phyloP scores from a whole-genome alignment of 1,140 invertebrate species.

The Vanessa tameamea region DNA sequence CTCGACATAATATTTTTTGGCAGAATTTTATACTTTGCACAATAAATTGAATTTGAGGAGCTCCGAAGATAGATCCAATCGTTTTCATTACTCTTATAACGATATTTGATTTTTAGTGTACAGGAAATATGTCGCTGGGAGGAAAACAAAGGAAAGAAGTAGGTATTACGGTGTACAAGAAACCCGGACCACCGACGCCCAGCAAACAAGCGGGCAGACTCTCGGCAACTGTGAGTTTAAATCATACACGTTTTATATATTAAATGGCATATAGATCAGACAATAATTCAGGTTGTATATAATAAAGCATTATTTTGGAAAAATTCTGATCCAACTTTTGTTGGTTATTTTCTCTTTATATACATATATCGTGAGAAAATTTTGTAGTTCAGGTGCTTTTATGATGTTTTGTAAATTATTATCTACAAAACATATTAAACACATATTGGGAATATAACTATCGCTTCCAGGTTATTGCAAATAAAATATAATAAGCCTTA shows the following conservation, averaged over 20 bases:
- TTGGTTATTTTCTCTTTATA: too few relatives aligned
- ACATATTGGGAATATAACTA: too few relatives aligned
- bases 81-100: background rate
- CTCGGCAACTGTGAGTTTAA: conserved; percentile 76
- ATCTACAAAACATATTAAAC: too few relatives aligned
- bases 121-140: conserved; percentile 45
- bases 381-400: too few relatives aligned
- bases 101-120: conserved; percentile 39
- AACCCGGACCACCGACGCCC: conserved; percentile 90
- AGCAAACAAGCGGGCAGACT: conserved; percentile 89
- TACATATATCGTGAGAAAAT: too few relatives aligned
- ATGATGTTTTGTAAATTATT: too few relatives aligned
- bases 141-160: conserved; percentile 63
- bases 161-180: conserved; percentile 86
- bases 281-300: too few relatives aligned
- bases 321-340: too few relatives aligned
- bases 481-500: background rate
- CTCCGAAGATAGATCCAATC: background rate
- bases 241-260: background rate
- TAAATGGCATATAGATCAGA: background rate
- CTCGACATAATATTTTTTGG: background rate
- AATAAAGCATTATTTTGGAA: too few relatives aligned
- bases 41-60: background rate
- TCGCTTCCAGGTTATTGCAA: too few relatives aligned
- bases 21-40: background rate